Percentiles rank a stretch among this genome's conserved stretches.
phyloP scores from a whole-genome alignment of 1,140 invertebrate species.

The Pseudomyrmex gracilis region DNA sequence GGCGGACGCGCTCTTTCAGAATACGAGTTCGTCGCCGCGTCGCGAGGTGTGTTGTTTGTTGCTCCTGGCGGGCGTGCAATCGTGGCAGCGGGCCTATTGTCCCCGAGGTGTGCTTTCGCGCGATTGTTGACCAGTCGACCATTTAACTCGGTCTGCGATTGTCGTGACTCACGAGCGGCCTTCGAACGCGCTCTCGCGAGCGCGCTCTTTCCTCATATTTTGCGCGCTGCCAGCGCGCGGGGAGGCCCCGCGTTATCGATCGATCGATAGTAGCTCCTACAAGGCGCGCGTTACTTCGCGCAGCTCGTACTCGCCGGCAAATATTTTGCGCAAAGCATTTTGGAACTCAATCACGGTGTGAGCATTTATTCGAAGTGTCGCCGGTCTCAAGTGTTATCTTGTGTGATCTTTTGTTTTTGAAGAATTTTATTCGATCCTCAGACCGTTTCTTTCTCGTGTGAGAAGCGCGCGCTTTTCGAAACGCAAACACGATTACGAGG shows the following conservation, averaged over 20 bases:
- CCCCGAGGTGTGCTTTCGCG: slow-evolving; percentile 47
- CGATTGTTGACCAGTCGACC: slow-evolving; percentile 43
- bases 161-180: slow-evolving; percentile 44
- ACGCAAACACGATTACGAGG: background rate
- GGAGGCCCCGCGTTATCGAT: slow-evolving; percentile 36
- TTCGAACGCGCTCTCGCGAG: slow-evolving; percentile 17
- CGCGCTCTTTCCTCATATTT: slow-evolving; percentile 25
- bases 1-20: slow-evolving; percentile 39
- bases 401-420: background rate
- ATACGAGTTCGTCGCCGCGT: slow-evolving; percentile 42
- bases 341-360: too few relatives aligned
- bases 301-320: slow-evolving; percentile 1
- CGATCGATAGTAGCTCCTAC: slow-evolving; percentile 23
- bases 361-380: background rate
- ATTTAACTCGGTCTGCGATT: slow-evolving; percentile 28
- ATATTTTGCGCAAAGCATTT: slow-evolving; percentile 8
- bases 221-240: background rate
- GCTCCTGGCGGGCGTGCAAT: slow-evolving; percentile 1
- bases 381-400: background rate
- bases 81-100: slow-evolving; percentile 45
- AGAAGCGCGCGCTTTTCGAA: slow-evolving; percentile 46
- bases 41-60: slow-evolving; percentile 54
- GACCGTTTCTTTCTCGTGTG: background rate
- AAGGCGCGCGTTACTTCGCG: background rate
- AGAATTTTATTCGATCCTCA: background rate